Base-by-base conservation (phyloP, 1,140 invertebrate species). In the Cherax quadricarinatus region DNA sequence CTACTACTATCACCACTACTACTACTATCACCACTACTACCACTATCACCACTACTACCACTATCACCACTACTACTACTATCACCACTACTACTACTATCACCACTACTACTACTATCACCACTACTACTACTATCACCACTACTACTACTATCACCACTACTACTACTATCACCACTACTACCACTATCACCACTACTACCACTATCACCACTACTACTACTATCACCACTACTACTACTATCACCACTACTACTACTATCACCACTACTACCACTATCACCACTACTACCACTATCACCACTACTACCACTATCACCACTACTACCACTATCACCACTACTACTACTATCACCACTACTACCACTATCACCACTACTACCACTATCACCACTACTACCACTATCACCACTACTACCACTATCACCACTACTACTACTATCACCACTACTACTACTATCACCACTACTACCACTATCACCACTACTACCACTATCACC, bases 281-380 rank as follows among this genome's bases (percentile, higher is more conserved):
- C 21, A 70, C 21, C 21, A 70, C 21, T 70, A 70, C 21, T 70
- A 70, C 21, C 21, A 70, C 21, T 70, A 70, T 70, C 21, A 70
- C 21, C 21, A 70, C 21, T 70, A 70, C 21, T 70, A 70, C 21
- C 21, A 70, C 21, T 70, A 70, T 70, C 21, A 70, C 21, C 21
- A 70, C 21, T 70, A 70, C 21, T 70, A 70, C 21, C 21, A 70
- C 21, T 70, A 70, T 70, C 21, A 70, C 21, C 21, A 70, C 21
- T 70, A 70, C 21, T 70, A 70, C 21, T 70, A 70, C 21, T 70
- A 70, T 70, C 21, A 70, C 21, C 21, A 70, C 81, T 49, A 7
- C 81, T n/a, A 82, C 81, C 9, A 82, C 81, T 14, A 51, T 48
- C n/a, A 82, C 41, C 7, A 82, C 81, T 21, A 82, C 41, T n/a